phyloP scores from a whole-genome alignment of 2,113 vertebrate species.

The Nothobranchius kuhntae region DNA sequence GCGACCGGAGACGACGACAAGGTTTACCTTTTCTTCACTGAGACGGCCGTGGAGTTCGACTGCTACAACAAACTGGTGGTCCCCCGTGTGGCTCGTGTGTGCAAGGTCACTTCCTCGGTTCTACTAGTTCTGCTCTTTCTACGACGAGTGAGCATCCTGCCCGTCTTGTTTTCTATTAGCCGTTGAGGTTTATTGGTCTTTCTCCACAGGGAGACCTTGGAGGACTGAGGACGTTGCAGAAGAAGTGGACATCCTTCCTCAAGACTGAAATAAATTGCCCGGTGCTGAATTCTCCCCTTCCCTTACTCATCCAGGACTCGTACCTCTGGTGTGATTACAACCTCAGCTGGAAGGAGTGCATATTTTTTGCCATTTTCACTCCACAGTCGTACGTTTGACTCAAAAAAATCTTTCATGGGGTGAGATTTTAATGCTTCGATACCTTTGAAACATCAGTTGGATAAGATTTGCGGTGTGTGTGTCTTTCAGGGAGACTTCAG shows the following conservation, averaged over 20 bases:
- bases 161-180: not conserved
- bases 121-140: not conserved
- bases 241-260: slow-evolving; percentile 82
- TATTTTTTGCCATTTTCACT: slow-evolving; percentile 81
- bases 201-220: slow-evolving; percentile 78
- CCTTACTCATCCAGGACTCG: slow-evolving; percentile 79
- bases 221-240: slow-evolving; percentile 78
- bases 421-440: not conserved
- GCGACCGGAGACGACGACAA: slow-evolving; percentile 80
- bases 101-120: slow-evolving; percentile 74
- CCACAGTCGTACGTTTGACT: slow-evolving; percentile 76
- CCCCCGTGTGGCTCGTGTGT: slow-evolving; percentile 83
- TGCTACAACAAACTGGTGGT: slow-evolving; percentile 81
- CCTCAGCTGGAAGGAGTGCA: slow-evolving; percentile 67
- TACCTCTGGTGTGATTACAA: slow-evolving; percentile 73
- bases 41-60: slow-evolving; percentile 83
- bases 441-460: slow-evolving; percentile 10
- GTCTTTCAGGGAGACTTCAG: slow-evolving; percentile 69
- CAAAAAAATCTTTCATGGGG: not conserved
- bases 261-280: slow-evolving; percentile 81
- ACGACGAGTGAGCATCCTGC: slow-evolving; percentile 6
- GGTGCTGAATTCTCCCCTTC: slow-evolving; percentile 70
- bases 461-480: slow-evolving; percentile 25
- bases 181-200: not conserved
- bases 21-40: slow-evolving; percentile 86